Percentiles rank a stretch among this genome's conserved stretches.
Evolutionary conservation across 2,113 vertebrate genomes (phyloP).

Genomic region (Tychaedon coryphoeus): DNA sequence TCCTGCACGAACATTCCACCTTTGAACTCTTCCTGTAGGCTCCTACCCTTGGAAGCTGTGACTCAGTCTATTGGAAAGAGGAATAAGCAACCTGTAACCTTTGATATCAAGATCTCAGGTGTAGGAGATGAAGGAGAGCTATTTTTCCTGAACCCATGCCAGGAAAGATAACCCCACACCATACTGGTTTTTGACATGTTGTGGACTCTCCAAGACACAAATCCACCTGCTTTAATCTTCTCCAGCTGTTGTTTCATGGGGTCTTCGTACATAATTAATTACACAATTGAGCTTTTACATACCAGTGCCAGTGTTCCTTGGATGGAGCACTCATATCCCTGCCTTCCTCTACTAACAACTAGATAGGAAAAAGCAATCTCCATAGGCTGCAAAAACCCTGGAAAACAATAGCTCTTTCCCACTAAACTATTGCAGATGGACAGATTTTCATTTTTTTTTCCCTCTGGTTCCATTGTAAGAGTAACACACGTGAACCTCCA

Average conservation of each 20-base stretch:
- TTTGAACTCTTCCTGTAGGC: neutral
- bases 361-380: constrained; percentile 30
- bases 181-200: neutral
- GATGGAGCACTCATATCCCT: neutral
- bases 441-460: neutral
- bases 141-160: neutral
- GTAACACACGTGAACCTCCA: constrained; percentile 19
- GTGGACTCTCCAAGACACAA: constrained; percentile 18
- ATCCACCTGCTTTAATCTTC: constrained; percentile 72
- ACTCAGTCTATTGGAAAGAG: neutral
- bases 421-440: constrained; percentile 35
- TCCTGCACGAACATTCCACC: neutral
- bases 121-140: neutral
- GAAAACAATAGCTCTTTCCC: constrained; percentile 38
- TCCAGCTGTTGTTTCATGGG: constrained; percentile 50
- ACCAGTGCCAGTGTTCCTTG: neutral
- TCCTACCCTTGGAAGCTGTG: neutral
- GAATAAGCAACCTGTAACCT: constrained; percentile 9
- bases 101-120: constrained; percentile 32
- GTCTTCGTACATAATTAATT: constrained; percentile 29
- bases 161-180: neutral
- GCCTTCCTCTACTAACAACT: neutral
- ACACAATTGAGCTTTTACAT: constrained; percentile 6
- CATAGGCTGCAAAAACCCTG: neutral
- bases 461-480: neutral